Percentiles rank a stretch among this genome's conserved stretches.
Evolutionary conservation across 2,797 vertebrate genomes (phyloP).

Genomic region (Lepidocolaptes lacrymiger): DNA sequence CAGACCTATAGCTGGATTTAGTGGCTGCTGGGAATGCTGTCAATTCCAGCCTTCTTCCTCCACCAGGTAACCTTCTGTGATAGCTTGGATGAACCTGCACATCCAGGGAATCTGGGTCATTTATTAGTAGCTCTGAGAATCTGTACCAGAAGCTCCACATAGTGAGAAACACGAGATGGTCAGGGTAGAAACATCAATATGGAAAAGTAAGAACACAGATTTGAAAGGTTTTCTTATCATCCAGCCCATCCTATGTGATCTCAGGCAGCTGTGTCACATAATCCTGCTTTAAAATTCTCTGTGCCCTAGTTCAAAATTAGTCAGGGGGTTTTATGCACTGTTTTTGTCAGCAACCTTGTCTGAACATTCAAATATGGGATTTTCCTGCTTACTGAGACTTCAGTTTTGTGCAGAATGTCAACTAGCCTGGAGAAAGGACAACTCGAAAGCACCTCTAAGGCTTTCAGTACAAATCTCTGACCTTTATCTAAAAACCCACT

Average conservation of each 20-base stretch:
- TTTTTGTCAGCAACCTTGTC: background rate
- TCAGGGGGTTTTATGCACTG: background rate
- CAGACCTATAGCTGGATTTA: background rate
- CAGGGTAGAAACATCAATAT: background rate
- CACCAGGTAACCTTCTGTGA: background rate
- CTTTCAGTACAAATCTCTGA: conserved; percentile 31
- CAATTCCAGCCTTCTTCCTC: background rate
- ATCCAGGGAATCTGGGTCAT: conserved; percentile 8
- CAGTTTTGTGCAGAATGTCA: background rate
- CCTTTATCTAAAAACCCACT: conserved; percentile 36
- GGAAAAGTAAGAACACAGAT: background rate
- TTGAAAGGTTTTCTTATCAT: background rate
- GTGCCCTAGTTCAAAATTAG: background rate
- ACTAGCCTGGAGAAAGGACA: background rate
- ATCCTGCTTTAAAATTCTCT: background rate
- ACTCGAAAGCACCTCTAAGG: background rate
- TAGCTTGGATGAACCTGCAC: background rate
- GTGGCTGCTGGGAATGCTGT: background rate
- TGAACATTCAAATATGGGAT: background rate
- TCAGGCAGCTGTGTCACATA: background rate
- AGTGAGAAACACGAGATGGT: background rate
- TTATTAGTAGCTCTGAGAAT: background rate
- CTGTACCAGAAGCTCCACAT: background rate
- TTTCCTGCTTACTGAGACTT: conserved; percentile 11
- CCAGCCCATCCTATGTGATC: background rate